Percentiles rank a stretch among this genome's conserved stretches.
These are phyloP conservation scores for Mus caroli DNA, from an alignment of 2,797 vertebrate species.

Conservation along the genomic window DNA sequence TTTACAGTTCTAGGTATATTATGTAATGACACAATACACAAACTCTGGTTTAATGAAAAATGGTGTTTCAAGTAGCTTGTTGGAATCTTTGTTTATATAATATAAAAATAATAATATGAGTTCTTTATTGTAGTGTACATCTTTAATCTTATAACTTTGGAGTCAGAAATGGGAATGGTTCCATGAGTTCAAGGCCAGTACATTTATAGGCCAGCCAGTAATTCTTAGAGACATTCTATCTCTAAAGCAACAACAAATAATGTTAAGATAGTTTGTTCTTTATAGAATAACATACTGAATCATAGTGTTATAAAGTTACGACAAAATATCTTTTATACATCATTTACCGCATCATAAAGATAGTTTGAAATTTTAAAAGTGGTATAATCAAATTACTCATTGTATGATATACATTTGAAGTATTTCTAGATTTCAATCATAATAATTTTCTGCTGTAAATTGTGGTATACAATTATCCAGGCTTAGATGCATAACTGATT, in stretches of 20 bases:
- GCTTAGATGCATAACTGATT: neutral
- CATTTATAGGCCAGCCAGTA: neutral
- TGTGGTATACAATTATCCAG: neutral
- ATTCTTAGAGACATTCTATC: neutral
- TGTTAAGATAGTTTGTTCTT: neutral
- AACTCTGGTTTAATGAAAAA: neutral
- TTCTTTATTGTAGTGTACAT: neutral
- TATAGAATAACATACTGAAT: neutral
- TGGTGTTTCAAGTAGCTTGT: neutral
- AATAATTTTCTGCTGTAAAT: neutral
- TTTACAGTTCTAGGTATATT: neutral
- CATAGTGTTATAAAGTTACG: neutral
- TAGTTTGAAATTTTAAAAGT: neutral
- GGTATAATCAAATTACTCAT: neutral
- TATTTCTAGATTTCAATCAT: neutral
- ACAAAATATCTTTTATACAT: neutral
- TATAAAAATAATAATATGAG: neutral
- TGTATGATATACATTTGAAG: neutral
- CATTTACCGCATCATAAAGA: neutral
- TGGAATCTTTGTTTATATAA: neutral
- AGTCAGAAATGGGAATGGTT: neutral
- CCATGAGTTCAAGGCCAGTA: neutral
- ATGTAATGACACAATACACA: neutral
- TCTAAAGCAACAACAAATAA: neutral
- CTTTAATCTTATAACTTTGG: neutral